phyloP scores from a whole-genome alignment of 2,113 vertebrate species.

The Hyperopisus bebe region DNA sequence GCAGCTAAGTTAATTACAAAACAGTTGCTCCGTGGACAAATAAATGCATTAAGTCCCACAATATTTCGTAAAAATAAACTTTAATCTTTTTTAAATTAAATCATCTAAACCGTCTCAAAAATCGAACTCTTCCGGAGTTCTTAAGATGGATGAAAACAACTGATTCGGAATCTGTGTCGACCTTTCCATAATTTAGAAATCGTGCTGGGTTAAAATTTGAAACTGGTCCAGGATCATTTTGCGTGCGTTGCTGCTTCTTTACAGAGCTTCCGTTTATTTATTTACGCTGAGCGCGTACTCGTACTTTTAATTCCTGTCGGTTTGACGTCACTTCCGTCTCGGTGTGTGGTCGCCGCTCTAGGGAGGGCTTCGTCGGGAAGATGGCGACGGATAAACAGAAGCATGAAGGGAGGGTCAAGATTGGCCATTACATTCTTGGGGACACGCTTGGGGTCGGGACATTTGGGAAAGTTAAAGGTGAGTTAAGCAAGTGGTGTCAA shows the following conservation, averaged over 20 bases:
- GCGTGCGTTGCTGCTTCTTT: not conserved
- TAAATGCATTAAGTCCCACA: not conserved
- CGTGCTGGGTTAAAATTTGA: not conserved
- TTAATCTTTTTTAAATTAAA: not conserved
- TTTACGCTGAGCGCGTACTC: not conserved
- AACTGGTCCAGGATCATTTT: not conserved
- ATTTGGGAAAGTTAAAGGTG: conserved; percentile 96
- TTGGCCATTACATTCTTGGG: conserved; percentile 89
- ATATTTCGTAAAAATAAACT: not conserved
- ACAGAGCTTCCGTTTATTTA: not conserved
- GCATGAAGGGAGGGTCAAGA: conserved; percentile 93
- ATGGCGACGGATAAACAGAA: conserved; percentile 95
- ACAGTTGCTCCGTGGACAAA: not conserved
- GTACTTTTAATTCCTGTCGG: conserved; percentile 9
- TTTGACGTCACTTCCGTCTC: conserved; percentile 31
- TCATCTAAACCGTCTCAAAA: not conserved
- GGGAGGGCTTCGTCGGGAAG: conserved; percentile 75
- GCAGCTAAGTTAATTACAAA: not conserved
- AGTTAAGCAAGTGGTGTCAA: conserved; percentile 26
- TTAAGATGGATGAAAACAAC: not conserved
- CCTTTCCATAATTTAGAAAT: not conserved
- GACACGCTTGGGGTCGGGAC: conserved; percentile 94
- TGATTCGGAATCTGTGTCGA: not conserved
- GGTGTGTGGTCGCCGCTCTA: conserved; percentile 46
- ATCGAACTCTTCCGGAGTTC: not conserved